These are phyloP conservation scores for Sylvia borin DNA, from an alignment of 2,797 vertebrate species.

Conservation along the genomic window DNA sequence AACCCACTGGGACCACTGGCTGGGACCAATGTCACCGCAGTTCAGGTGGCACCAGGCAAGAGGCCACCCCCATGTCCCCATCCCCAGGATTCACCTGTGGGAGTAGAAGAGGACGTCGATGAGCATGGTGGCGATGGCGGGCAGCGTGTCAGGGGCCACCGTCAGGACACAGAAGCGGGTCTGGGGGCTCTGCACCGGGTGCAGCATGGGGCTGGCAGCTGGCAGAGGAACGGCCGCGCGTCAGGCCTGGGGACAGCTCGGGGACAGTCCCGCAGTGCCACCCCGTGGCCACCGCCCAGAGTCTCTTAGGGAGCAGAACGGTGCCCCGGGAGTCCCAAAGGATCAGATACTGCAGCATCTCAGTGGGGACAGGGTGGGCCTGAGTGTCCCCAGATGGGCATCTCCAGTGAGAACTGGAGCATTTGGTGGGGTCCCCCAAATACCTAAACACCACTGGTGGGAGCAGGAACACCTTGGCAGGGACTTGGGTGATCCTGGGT, in stretches of 20 bases:
- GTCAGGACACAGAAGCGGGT: constrained; percentile 96
- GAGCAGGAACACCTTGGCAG: neutral
- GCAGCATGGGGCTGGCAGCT: constrained; percentile 86
- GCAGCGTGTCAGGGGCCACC: constrained; percentile 91
- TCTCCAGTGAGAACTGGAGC: neutral
- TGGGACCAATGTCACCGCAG: accelerated
- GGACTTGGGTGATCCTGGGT: neutral
- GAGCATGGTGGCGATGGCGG: constrained; percentile 91
- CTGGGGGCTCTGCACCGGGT: constrained; percentile 91
- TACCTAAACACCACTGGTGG: accelerated
- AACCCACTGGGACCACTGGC: neutral
- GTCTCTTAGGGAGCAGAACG: accelerated
- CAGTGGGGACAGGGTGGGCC: too few species aligned
- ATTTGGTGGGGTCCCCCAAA: neutral
- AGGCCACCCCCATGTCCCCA: accelerated
- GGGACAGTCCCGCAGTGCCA: constrained; percentile 25
- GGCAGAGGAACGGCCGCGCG: neutral
- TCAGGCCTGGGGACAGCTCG: neutral
- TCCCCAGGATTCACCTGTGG: constrained; percentile 76
- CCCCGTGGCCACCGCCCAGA: neutral
- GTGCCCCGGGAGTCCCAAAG: neutral
- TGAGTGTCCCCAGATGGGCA: neutral
- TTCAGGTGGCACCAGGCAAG: neutral
- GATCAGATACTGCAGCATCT: neutral
- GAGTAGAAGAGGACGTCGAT: constrained; percentile 96